Conservation (phyloP, 92 coral and sea anemone species). For the Palythoa caribaeorum region DNA sequence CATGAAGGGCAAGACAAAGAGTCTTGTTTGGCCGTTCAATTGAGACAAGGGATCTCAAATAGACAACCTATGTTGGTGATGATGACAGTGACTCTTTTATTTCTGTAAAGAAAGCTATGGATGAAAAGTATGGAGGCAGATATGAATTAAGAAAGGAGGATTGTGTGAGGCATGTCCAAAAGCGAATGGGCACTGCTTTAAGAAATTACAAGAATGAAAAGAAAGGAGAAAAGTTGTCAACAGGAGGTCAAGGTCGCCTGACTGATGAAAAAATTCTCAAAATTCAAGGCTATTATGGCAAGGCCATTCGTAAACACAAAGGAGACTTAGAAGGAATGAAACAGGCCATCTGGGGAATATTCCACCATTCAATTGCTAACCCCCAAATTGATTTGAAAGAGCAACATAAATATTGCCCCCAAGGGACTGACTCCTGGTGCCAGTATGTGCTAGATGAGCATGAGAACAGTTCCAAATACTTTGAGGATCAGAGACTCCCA, state of each 20-base stretch:
- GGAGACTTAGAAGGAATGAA: not conserved
- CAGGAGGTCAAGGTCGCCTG: constrained; percentile 38
- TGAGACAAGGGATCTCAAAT: constrained; percentile 16
- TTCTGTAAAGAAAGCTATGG: constrained; percentile 21
- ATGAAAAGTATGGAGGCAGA: constrained; percentile 3
- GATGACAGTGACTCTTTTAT: constrained; percentile 16
- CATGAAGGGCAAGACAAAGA: not conserved
- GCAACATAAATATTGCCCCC: constrained; percentile 57
- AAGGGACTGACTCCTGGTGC: constrained; percentile 57
- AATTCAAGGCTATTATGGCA: not conserved
- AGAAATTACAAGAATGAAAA: constrained; percentile 20
- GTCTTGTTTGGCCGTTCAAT: constrained; percentile 9
- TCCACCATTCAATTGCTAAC: constrained; percentile 41
- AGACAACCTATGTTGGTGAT: constrained; percentile 10
- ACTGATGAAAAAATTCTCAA: not conserved
- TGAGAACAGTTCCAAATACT: constrained; percentile 21
- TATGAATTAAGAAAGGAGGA: constrained; percentile 48
- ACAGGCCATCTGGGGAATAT: constrained; percentile 22
- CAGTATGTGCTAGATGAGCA: constrained; percentile 64
- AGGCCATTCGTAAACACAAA: not conserved
- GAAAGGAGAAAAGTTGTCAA: constrained; percentile 12
- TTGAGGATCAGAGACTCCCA: constrained; percentile 40
- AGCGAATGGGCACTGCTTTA: constrained; percentile 33
- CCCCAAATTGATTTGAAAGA: constrained; percentile 32
- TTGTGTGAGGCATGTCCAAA: constrained; percentile 47